Base-by-base conservation (phyloP, 1,140 invertebrate genomes). In the Ceratina australensis region DNA sequence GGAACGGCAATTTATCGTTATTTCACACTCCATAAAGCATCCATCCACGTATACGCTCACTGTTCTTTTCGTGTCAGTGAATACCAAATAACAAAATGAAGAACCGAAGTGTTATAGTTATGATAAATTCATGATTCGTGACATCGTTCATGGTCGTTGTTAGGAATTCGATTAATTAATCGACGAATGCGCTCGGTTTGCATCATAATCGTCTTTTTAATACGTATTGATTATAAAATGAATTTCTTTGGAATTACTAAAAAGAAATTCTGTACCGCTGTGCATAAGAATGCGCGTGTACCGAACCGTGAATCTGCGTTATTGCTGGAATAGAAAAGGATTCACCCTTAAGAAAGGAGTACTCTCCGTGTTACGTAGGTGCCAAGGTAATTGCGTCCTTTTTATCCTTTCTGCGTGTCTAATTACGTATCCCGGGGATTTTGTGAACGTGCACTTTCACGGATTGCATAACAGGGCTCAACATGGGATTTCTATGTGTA, bases 291-390 rank as follows among this genome's bases (percentile, higher is more conserved):
- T 66, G 49, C 47, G 68, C 74, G 79, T 28, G 68, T 77, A 64
- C 56, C 80, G 80, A 78, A 79, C 74, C 80, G 81, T 86, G 76
- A 86, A 85, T 88, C 79, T 72, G 67, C 68, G 57, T 64, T 15
- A 18, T 22, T 63, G 5, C 24, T 5, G 8, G 8, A 61, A 42
- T n/a, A 33, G 0, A 22, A 49, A 24, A 5, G 18, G 28, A 33
- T 33, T 33, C 5, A 33, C 28, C 28, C 28, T 33, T 33, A 24
- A 5, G 10, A 16, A 64, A 42, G 13, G 3, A 63, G 2, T 2
- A 8, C 18, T 22, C 15, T 24, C 22, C 22, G 42, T 0, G 22
- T 50, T 26, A 50, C 64, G 18, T 64, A 7, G 61, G 15, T 66
- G 22, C 16, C 42, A 49, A 49, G 33, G 15, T 66, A 49, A 49